phyloP scores from a whole-genome alignment of 2,113 vertebrate genomes.

The Riparia riparia region DNA sequence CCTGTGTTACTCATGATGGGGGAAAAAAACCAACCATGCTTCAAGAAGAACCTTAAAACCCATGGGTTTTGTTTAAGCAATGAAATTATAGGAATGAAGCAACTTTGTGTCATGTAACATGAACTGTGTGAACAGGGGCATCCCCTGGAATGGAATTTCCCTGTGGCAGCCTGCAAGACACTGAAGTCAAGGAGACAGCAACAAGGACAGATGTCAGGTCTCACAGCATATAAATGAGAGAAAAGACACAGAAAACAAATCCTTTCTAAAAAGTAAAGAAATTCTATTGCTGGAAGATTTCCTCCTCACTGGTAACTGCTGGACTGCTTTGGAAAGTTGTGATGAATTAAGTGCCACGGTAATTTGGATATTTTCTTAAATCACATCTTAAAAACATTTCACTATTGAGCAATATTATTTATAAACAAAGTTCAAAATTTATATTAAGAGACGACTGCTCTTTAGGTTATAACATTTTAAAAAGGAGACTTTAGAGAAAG shows the following conservation, averaged over 20 bases:
- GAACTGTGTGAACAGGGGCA: not conserved
- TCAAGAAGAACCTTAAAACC: not conserved
- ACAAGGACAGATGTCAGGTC: not conserved
- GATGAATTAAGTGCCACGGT: slow-evolving; percentile 25
- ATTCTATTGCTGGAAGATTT: not conserved
- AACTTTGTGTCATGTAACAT: not conserved
- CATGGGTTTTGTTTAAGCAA: not conserved
- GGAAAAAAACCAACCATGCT: not conserved
- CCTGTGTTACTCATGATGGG: not conserved
- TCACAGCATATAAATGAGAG: not conserved
- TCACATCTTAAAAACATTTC: not conserved
- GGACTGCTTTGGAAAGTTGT: not conserved
- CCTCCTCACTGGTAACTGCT: not conserved
- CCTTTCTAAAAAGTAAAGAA: not conserved
- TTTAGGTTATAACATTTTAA: not conserved
- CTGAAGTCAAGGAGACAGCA: not conserved
- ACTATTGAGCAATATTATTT: not conserved
- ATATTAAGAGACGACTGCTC: not conserved
- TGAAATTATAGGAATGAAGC: slow-evolving; percentile 47
- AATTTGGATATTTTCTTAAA: slow-evolving; percentile 20
- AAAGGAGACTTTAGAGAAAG: not conserved
- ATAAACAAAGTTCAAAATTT: not conserved
- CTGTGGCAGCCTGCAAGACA: not conserved
- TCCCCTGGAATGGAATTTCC: slow-evolving; percentile 24
- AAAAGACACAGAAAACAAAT: not conserved